Base-by-base conservation (phyloP, 2,113 vertebrate species). In the Nibea coibor region DNA sequence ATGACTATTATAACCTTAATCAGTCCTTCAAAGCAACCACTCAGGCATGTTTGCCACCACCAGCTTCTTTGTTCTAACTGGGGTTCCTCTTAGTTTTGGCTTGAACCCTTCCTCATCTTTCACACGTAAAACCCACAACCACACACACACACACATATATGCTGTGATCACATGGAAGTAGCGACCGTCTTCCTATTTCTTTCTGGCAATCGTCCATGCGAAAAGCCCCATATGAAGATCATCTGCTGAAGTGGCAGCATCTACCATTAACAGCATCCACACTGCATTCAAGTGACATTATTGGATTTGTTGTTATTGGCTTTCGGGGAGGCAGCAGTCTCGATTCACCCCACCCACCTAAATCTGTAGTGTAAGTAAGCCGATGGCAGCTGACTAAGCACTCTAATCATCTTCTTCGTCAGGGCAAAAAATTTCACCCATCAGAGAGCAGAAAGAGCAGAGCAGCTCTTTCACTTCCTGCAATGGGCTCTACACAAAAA, bases 1-100 rank as follows among this genome's bases (percentile, higher is more conserved):
- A 88, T 83, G 80, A 85, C 88, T 86, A 85, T 90, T 92, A 88
- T 77, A 91, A 89, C 90, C 87, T 91, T 84, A 88, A 91, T 87
- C 88, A 92, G 82, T 58, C 86, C 82, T 91, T 85, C 86, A 93
- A 90, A 90, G 84, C 70, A 26, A 66, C 78, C 77, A 75, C 76
- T 80, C 81, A 78, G 86, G 87, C 82, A 87, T 90, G 82, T 81
- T 82, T 61, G 57, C 74, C 75, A 81, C 85, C 78, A 73, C 78
- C 16, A 39, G 67, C 19, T 78, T 82, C 89, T 89, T 91, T 91
- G 85, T 91, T 89, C 84, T 83, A 51, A 53, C 59, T 57, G 26
- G 43, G 71, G 69, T 72, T 84, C 66, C 59, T n/a, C 59, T 72
- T 39, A 58, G 31, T 63, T 82, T 70, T 58, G 61, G 59, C 35